Evolutionary conservation across 2,797 vertebrate species (phyloP).

Genomic region (Lophotriccus pileatus): DNA sequence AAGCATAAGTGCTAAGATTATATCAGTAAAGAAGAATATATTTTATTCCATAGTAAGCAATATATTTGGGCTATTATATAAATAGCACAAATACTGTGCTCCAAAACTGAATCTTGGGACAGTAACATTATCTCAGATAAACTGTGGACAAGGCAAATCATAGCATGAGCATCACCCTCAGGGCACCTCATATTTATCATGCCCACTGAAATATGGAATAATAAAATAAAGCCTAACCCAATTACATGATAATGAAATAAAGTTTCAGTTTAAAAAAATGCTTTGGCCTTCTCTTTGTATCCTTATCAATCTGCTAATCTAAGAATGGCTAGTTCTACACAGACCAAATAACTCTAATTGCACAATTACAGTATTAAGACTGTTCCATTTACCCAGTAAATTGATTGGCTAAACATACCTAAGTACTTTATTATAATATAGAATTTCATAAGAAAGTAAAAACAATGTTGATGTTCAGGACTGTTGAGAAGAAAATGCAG

Average conservation of each 20-base stretch:
- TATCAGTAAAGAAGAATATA: not conserved
- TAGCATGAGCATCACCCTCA: not conserved
- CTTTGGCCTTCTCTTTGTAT: constrained; percentile 43
- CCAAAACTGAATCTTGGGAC: not conserved
- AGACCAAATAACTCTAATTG: constrained; percentile 44
- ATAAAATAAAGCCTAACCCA: constrained; percentile 58
- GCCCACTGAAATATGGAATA: constrained; percentile 44
- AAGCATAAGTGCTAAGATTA: not conserved
- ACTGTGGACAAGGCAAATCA: not conserved
- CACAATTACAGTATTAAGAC: constrained; percentile 36
- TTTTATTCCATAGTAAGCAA: not conserved
- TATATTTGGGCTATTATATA: not conserved
- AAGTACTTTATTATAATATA: constrained; percentile 52
- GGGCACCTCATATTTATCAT: constrained; percentile 49
- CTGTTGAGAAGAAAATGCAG: constrained; percentile 4
- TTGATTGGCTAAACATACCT: constrained; percentile 41
- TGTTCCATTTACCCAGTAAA: constrained; percentile 50
- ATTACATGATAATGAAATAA: constrained; percentile 61
- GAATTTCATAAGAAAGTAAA: constrained; percentile 30
- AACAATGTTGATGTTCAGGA: not conserved
- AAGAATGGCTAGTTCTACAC: constrained; percentile 28
- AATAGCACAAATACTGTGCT: not conserved
- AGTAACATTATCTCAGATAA: not conserved
- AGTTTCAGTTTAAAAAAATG: constrained; percentile 36
- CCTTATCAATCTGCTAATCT: constrained; percentile 60